A percentile compares a stretch with the other conserved stretches of the same genome.
Conservation (phyloP, 2,888 invertebrate species). For the Euplagia quadripunctaria region DNA sequence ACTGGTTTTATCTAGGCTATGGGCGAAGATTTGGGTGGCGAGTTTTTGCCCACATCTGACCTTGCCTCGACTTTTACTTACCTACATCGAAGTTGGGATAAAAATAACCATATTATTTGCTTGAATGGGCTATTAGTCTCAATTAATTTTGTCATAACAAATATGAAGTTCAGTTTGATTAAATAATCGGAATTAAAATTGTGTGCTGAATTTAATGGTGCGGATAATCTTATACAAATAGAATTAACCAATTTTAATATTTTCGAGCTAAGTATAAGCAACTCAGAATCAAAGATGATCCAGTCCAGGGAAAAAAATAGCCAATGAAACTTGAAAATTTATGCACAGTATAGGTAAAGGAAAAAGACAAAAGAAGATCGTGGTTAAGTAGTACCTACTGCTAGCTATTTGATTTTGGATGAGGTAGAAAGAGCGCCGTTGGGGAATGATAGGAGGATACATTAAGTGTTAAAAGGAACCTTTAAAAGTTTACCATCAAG, state of each 20-base stretch:
- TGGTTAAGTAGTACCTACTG: background rate
- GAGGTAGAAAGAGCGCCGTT: background rate
- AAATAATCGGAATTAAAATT: slow-evolving; percentile 40
- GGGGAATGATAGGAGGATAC: background rate
- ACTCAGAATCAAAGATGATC: background rate
- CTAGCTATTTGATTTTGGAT: background rate
- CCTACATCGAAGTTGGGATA: slow-evolving; percentile 63
- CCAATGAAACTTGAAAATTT: background rate
- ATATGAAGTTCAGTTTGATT: slow-evolving; percentile 40
- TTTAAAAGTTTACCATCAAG: background rate
- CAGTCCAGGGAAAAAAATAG: background rate
- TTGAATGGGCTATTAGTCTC: slow-evolving; percentile 60
- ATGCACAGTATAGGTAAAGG: background rate
- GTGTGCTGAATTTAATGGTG: slow-evolving; percentile 29
- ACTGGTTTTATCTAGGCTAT: slow-evolving; percentile 44
- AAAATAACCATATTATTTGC: slow-evolving; percentile 59
- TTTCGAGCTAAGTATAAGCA: background rate
- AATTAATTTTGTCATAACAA: slow-evolving; percentile 62
- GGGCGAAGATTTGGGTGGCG: slow-evolving; percentile 50
- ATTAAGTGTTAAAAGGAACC: background rate
- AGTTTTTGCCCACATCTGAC: slow-evolving; percentile 61
- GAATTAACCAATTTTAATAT: background rate
- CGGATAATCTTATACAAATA: slow-evolving; percentile 20
- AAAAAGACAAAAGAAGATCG: background rate
- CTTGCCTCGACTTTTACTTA: slow-evolving; percentile 68